phyloP scores from a whole-genome alignment of 2,113 vertebrate species.

The Pluvialis apricaria region DNA sequence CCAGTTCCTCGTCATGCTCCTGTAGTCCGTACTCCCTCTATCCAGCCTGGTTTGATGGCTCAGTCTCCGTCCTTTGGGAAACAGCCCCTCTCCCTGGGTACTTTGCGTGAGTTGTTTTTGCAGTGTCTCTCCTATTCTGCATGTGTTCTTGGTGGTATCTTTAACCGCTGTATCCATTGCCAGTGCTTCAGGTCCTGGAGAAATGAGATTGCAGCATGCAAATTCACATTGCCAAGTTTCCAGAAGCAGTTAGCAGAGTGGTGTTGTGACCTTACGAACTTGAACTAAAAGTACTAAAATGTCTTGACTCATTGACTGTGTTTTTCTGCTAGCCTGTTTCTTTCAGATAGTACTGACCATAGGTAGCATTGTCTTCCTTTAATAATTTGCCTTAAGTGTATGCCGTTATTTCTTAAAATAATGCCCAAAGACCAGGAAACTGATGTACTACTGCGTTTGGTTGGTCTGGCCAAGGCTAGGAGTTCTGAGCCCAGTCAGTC shows the following conservation, averaged over 20 bases:
- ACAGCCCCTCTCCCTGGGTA: slow-evolving; percentile 66
- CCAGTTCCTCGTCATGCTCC: slow-evolving; percentile 79
- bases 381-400: background rate
- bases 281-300: background rate
- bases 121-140: background rate
- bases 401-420: background rate
- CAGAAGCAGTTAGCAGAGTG: background rate
- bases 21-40: slow-evolving; percentile 85
- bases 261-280: background rate
- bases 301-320: background rate
- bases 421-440: background rate
- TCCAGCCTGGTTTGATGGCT: slow-evolving; percentile 82
- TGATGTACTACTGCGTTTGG: background rate
- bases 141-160: background rate
- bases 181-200: background rate
- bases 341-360: background rate
- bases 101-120: slow-evolving; percentile 57
- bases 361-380: background rate
- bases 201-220: background rate
- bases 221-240: background rate
- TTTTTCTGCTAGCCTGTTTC: background rate
- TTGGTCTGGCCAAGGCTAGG: background rate
- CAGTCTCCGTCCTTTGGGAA: slow-evolving; percentile 79
- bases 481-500: background rate
- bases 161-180: background rate